Percentiles rank a stretch among this genome's conserved stretches.
Conservation (phyloP, 92 coral and sea anemone species). For the Epizoanthus scotinus region DNA sequence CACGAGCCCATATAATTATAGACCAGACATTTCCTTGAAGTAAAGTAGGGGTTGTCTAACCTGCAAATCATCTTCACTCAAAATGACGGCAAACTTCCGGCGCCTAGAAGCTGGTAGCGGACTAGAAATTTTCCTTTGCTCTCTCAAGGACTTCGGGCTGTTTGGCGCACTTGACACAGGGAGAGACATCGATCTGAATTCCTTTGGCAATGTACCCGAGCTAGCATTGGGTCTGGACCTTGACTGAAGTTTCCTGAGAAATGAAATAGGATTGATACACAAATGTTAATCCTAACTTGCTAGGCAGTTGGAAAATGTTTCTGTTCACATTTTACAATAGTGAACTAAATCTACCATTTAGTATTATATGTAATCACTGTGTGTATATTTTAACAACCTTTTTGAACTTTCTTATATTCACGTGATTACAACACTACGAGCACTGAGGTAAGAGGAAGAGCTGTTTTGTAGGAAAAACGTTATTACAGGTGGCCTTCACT, state of each 20-base stretch:
- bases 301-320: too few relatives aligned
- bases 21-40: background rate
- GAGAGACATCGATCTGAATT: background rate
- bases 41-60: background rate
- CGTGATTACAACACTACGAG: too few relatives aligned
- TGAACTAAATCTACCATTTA: too few relatives aligned
- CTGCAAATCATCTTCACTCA: conserved; percentile 12
- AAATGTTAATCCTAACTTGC: too few relatives aligned
- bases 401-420: too few relatives aligned
- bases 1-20: background rate
- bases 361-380: too few relatives aligned
- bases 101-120: background rate
- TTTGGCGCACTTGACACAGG: background rate
- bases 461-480: too few relatives aligned
- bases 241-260: conserved; percentile 19
- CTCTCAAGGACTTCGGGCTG: background rate
- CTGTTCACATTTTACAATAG: too few relatives aligned
- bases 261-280: background rate
- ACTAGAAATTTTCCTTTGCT: background rate
- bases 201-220: background rate
- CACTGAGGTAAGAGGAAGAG: too few relatives aligned
- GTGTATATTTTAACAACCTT: too few relatives aligned
- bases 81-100: conserved; percentile 1
- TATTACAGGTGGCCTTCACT: too few relatives aligned
- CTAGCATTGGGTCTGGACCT: conserved; percentile 10